Conservation (phyloP, 1,140 invertebrate species). For the Ooceraea biroi region DNA sequence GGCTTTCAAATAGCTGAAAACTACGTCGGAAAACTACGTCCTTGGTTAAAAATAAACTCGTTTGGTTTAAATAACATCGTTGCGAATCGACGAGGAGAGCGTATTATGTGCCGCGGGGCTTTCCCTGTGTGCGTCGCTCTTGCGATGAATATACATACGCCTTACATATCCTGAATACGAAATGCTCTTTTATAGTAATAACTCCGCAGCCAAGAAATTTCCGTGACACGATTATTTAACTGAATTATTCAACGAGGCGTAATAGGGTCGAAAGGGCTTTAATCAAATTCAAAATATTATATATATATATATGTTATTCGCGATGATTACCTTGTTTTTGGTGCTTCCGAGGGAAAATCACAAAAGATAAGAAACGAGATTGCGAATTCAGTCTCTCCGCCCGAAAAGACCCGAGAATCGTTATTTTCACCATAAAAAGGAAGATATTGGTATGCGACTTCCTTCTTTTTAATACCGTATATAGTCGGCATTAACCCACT, state of each 20-base stretch:
- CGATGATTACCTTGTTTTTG: neutral
- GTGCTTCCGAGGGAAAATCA: neutral
- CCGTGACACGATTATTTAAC: neutral
- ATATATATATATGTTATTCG: neutral
- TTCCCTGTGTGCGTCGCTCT: neutral
- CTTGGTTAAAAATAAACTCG: slow-evolving; percentile 45
- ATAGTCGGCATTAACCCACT: slow-evolving; percentile 24
- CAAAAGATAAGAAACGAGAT: neutral
- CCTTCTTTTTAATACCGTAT: neutral
- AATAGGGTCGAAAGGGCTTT: too few relatives aligned
- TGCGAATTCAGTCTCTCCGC: neutral
- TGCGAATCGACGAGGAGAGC: neutral
- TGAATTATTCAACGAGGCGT: neutral
- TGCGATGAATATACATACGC: neutral
- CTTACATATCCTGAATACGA: neutral
- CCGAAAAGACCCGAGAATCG: neutral
- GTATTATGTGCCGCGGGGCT: neutral
- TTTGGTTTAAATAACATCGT: neutral
- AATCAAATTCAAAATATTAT: neutral
- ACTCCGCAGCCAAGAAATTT: neutral
- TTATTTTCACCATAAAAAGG: neutral
- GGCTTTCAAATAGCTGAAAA: slow-evolving; percentile 28
- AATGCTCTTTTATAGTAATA: neutral
- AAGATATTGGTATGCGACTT: slow-evolving; percentile 1
- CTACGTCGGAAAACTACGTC: neutral